Percentiles rank a stretch among this genome's conserved stretches.
Evolutionary conservation across 2,888 invertebrate species (phyloP).

Genomic region (Chloroclystis v-ata): DNA sequence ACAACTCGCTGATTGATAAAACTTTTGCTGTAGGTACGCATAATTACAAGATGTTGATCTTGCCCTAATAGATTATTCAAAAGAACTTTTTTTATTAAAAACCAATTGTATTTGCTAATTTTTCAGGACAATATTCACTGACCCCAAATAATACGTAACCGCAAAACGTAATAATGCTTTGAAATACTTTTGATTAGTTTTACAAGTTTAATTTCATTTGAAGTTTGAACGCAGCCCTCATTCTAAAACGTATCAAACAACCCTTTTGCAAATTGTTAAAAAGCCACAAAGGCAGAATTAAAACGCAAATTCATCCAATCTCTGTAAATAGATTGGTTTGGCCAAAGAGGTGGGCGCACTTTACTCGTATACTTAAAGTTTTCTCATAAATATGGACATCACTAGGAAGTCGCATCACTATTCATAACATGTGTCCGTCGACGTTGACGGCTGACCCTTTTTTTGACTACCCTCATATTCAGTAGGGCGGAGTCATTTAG

Average conservation of each 20-base stretch:
- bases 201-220: slow-evolving; percentile 11
- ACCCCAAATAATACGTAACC: neutral
- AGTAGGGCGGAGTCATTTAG: slow-evolving; percentile 30
- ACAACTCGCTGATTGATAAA: too few relatives aligned
- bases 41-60: too few relatives aligned
- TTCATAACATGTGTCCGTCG: slow-evolving; percentile 46
- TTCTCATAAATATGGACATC: slow-evolving; percentile 52
- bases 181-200: slow-evolving; percentile 12
- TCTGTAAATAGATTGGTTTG: slow-evolving; percentile 4
- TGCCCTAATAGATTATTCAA: neutral
- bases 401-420: slow-evolving; percentile 37
- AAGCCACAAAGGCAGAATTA: slow-evolving; percentile 19
- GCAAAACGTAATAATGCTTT: slow-evolving; percentile 1
- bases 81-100: too few relatives aligned
- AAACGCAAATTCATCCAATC: slow-evolving; percentile 18
- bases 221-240: slow-evolving; percentile 15
- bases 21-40: too few relatives aligned
- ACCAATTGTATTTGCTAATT: neutral
- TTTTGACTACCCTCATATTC: slow-evolving; percentile 38
- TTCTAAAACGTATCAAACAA: slow-evolving; percentile 20
- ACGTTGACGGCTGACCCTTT: slow-evolving; percentile 41
- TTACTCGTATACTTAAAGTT: slow-evolving; percentile 39
- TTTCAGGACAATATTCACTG: too few relatives aligned
- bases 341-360: slow-evolving; percentile 11
- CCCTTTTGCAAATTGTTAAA: slow-evolving; percentile 15